Percentiles rank a stretch among this genome's conserved stretches.
phyloP scores from a whole-genome alignment of 2,113 vertebrate genomes.

The Ceyx melanurus region DNA sequence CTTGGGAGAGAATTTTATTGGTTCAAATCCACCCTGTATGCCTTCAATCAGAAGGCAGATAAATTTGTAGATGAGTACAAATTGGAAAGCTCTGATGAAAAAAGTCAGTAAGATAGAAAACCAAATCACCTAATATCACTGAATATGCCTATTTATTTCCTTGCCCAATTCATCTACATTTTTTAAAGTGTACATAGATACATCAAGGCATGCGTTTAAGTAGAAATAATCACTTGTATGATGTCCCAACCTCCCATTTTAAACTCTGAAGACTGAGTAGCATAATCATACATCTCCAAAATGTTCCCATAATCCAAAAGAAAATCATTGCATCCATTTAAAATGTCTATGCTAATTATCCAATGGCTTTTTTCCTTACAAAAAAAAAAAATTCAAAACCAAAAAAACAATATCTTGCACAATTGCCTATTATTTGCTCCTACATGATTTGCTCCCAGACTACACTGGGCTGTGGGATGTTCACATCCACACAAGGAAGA shows the following conservation, averaged over 20 bases:
- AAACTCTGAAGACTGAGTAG: not conserved
- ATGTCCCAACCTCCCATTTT: not conserved
- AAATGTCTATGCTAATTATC: not conserved
- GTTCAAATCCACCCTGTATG: not conserved
- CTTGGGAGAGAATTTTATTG: rapidly evolving
- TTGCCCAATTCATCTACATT: not conserved
- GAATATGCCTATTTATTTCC: not conserved
- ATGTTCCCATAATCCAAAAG: not conserved
- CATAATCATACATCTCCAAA: not conserved
- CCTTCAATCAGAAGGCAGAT: not conserved
- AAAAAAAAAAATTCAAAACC: not conserved
- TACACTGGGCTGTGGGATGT: too few relatives aligned
- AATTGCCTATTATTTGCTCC: too few relatives aligned
- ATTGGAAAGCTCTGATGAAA: not conserved
- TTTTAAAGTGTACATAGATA: not conserved
- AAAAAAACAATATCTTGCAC: too few relatives aligned
- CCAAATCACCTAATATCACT: not conserved
- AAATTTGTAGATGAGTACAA: not conserved
- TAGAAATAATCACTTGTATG: not conserved
- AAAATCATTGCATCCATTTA: not conserved
- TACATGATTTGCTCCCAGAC: too few relatives aligned
- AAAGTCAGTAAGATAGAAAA: not conserved
- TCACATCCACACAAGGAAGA: not conserved
- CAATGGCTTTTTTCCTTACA: not conserved
- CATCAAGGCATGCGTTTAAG: rapidly evolving